Conservation (phyloP, 2,888 invertebrate species). For the Neoscelio sp. region DNA sequence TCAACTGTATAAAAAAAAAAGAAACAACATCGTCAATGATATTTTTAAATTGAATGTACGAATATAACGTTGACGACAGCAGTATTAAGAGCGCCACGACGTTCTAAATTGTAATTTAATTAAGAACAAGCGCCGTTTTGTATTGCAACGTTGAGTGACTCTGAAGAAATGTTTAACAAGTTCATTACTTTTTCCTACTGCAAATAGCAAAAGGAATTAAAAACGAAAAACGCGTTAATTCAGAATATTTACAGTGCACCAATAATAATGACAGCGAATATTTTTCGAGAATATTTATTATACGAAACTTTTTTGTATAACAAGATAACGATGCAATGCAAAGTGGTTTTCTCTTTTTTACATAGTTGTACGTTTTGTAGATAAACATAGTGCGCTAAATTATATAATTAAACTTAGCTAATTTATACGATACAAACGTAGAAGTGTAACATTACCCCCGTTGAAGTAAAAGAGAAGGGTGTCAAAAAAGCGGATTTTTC, state of each 20-base stretch:
- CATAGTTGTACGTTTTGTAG: constrained; percentile 59
- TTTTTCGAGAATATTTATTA: neutral
- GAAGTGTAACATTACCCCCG: constrained; percentile 38
- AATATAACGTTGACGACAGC: constrained; percentile 74
- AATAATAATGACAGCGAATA: constrained; percentile 8
- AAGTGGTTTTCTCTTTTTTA: constrained; percentile 59
- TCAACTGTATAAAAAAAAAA: neutral
- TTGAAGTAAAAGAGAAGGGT: constrained; percentile 52
- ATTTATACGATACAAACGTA: constrained; percentile 58
- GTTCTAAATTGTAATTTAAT: constrained; percentile 65
- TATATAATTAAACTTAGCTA: constrained; percentile 52
- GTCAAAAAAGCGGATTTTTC: constrained; percentile 35
- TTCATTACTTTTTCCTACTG: constrained; percentile 3
- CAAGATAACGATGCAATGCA: constrained; percentile 46
- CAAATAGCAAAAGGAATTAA: constrained; percentile 10
- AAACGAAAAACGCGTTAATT: neutral
- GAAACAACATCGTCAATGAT: neutral
- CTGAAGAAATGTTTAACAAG: neutral
- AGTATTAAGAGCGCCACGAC: constrained; percentile 81
- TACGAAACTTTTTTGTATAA: too few species aligned
- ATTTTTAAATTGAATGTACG: constrained; percentile 59
- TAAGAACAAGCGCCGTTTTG: constrained; percentile 61
- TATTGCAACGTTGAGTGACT: constrained; percentile 53
- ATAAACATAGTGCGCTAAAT: constrained; percentile 58
- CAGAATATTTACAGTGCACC: neutral